Evolutionary conservation across 2,888 invertebrate genomes (phyloP), one percentile per base, ranked within the genome.

Genomic region (Stenotaenia linearis): DNA sequence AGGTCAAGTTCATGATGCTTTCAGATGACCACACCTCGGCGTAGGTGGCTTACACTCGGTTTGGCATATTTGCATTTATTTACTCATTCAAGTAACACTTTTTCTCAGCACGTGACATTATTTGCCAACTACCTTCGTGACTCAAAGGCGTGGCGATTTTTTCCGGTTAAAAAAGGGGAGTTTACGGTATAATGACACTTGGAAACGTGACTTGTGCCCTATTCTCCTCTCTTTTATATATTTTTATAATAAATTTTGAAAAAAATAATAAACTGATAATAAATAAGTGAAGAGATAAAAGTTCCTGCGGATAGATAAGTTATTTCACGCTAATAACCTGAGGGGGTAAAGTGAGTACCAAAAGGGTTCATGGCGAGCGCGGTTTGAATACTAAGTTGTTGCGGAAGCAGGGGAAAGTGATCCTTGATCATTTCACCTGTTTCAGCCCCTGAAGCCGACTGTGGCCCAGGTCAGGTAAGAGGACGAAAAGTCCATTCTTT

Each of bases 361-460:
- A 69, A 50, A 69, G 69, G 69, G 69, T 69, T 69, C 69, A 69
- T 69, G 69, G 23, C 69, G 69, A 69, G 28, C 28, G n/a, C 69
- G 1, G 4, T 25, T 69, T 69, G 69, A 25, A 69, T 69, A 69
- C 69, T 69, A 69, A 69, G 28, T 28, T 69, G 69, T 69, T 69
- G 69, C 69, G 69, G 69, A 69, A 69, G 69, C 69, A 69, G 28
- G 69, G 28, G 69, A 69, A 69, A 69, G 69, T 69, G 69, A 69
- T 69, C 69, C 69, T 69, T 69, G 69, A 69, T 69, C 69, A 69
- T 69, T 69, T 69, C 69, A 69, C 69, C 69, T 25, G 69, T 69
- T 69, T 69, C n/a, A 69, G 69, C 69, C 69, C 69, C 69, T 28
- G 69, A 12, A 69, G 69, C 56, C 23, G 25, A 50, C 9, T n/a